A percentile compares a stretch with the other conserved stretches of the same genome.
Conservation (phyloP, 2,797 vertebrate species). For the Melanotaenia maccullochi region DNA sequence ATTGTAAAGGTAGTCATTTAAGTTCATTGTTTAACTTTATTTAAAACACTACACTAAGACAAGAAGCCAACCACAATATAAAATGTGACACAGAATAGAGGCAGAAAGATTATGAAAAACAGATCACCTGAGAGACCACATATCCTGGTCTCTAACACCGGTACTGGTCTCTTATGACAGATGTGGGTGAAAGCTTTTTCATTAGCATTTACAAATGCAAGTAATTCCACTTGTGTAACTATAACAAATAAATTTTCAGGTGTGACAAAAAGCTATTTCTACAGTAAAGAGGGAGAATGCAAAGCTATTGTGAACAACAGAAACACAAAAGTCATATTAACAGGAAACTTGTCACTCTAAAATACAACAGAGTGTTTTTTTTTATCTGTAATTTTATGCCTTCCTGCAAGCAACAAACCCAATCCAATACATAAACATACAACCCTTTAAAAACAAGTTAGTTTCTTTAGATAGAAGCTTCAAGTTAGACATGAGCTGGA, state of each 20-base stretch:
- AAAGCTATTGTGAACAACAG: not conserved
- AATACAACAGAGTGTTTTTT: not conserved
- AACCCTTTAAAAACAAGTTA: not conserved
- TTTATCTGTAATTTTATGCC: too few species aligned
- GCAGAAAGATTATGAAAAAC: too few species aligned
- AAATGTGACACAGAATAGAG: too few species aligned
- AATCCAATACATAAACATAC: too few species aligned
- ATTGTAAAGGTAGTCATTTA: too few species aligned
- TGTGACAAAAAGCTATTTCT: not conserved
- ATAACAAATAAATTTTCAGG: not conserved
- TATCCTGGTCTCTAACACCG: not conserved
- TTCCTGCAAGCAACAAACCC: too few species aligned
- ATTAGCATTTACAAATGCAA: not conserved
- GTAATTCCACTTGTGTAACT: not conserved
- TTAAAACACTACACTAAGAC: too few species aligned
- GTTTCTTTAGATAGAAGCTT: not conserved
- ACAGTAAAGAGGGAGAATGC: not conserved
- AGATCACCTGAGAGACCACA: not conserved
- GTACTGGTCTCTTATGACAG: not conserved
- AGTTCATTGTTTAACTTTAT: too few species aligned
- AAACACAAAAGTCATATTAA: not conserved
- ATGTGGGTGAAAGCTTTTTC: too few species aligned
- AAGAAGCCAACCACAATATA: too few species aligned
- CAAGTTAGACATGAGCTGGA: not conserved
- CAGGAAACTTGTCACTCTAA: not conserved